These are phyloP conservation scores for Turnix velox DNA, from an alignment of 2,113 vertebrate species.

Conservation along the genomic window DNA sequence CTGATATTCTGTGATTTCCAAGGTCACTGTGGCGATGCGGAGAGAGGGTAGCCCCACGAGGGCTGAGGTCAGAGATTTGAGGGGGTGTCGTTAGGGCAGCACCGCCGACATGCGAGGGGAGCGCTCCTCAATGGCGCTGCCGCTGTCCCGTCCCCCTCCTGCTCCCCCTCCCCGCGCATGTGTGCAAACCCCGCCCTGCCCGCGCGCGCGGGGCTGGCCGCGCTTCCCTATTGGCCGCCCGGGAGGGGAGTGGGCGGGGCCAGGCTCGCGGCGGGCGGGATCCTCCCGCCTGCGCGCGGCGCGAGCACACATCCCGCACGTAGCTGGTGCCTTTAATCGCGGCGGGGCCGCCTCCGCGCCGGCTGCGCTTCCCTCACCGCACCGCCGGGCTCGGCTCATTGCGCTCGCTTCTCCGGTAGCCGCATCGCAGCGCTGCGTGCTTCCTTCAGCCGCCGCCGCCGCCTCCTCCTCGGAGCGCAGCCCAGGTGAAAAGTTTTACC, in stretches of 20 bases:
- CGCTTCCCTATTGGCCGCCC: not conserved
- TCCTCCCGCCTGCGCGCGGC: constrained; percentile 25
- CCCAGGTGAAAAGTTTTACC: not conserved
- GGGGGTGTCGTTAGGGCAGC: not conserved
- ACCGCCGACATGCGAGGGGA: constrained; percentile 26
- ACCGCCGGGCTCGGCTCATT: not conserved
- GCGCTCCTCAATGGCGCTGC: constrained; percentile 77
- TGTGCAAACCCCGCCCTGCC: not conserved
- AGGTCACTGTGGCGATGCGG: too few relatives aligned
- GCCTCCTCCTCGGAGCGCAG: not conserved
- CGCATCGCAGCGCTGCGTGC: too few relatives aligned
- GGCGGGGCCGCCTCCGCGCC: not conserved
- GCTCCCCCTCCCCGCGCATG: not conserved
- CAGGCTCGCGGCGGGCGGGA: not conserved
- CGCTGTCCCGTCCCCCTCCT: not conserved
- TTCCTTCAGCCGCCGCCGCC: too few relatives aligned
- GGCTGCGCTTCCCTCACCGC: not conserved
- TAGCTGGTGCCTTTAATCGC: constrained; percentile 27
- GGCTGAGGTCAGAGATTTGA: too few relatives aligned
- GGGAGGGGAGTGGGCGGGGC: not conserved
- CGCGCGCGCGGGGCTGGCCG: not conserved
- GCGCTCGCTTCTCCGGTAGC: too few relatives aligned
- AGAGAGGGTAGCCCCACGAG: too few relatives aligned
- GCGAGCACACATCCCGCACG: constrained; percentile 61
- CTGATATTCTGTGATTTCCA: too few relatives aligned